Base-by-base conservation (phyloP, 2,797 vertebrate species). In the Rhynchotus rufescens region DNA sequence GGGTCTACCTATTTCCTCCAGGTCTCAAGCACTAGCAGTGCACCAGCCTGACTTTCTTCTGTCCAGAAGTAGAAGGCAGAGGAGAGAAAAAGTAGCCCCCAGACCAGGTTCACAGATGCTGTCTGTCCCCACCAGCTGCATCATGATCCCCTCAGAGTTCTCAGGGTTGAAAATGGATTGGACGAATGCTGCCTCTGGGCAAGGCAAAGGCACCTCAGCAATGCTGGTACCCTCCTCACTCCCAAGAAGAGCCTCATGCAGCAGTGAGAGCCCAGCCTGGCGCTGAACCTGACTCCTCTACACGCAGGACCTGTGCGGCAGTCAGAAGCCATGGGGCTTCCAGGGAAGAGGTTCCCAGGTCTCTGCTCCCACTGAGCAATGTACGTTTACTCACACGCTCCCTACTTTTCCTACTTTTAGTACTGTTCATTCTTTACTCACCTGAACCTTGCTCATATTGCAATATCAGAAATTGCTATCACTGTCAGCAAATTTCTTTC, bases 181-280 rank as follows among this genome's bases (percentile, higher is more conserved):
- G 38, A 30, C 28, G 42, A 44, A 38, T 72, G 38, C 45, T 85
- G 67, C 34, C 88, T 40, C 60, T 76, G 44, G 17, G 30, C 22
- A 52, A 69, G 64, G 36, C 49, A 85, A 72, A 72, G 62, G n/a
- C 15, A 3, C 30, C 80, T 65, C 66, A 72, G 36, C 28, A 82
- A 45, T 13, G 1, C 10, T 1, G 0, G 6, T 36, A 59, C 15
- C 11, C 62, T 25, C 64, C 68, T 64, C 52, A 36, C 9, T 36
- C 26, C 34, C 56, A 69, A 45, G 64, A 73, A 68, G 65, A 59
- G 2, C 23, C n/a, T 5, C 14, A 28, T 12, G 30, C 26, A 85
- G 59, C 71, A 84, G 26, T 11, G 38, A 42, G 13, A 38, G n/a
- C 49, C 68, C 20, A 19, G 8, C 59, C 74, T 77, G 57, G 20